A percentile compares a stretch with the other conserved stretches of the same genome.
phyloP scores from a whole-genome alignment of 2,113 vertebrate genomes.

The Phalacrocorax carbo region DNA sequence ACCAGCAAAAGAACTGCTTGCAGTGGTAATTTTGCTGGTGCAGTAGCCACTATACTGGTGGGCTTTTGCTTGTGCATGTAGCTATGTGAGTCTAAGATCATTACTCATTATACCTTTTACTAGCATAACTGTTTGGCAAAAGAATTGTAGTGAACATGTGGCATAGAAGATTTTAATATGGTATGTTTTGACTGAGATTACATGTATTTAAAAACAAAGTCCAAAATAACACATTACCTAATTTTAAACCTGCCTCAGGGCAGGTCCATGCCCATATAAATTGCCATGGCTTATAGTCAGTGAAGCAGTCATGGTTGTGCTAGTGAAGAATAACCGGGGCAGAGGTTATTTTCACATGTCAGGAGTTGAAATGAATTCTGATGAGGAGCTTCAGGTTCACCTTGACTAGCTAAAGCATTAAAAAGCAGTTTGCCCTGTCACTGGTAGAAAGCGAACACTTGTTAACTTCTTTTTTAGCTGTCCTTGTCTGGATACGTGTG shows the following conservation, averaged over 20 bases:
- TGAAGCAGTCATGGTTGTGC: neutral
- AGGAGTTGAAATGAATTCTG: constrained; percentile 28
- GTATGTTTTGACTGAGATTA: constrained; percentile 26
- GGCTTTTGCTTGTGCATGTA: neutral
- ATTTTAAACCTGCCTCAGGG: constrained; percentile 19
- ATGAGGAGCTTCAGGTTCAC: neutral
- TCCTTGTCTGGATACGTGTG: rapidly evolving
- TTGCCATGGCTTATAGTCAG: neutral
- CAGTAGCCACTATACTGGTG: neutral
- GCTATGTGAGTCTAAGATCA: neutral
- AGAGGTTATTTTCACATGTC: constrained; percentile 42
- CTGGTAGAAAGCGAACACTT: neutral
- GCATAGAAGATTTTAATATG: neutral
- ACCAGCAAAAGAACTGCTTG: neutral
- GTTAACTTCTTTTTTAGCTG: neutral
- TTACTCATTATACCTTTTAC: neutral
- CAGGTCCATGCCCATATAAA: neutral
- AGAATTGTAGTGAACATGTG: neutral
- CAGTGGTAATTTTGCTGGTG: neutral
- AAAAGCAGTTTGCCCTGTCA: neutral
- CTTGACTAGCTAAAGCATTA: neutral
- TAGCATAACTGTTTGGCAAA: neutral
- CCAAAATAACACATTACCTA: neutral
- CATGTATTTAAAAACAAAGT: constrained; percentile 1
- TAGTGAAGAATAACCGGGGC: neutral